Evolutionary conservation across 1,140 invertebrate species (phyloP), one percentile per base, ranked within the genome.

Genomic region (Antheraea mylitta): DNA sequence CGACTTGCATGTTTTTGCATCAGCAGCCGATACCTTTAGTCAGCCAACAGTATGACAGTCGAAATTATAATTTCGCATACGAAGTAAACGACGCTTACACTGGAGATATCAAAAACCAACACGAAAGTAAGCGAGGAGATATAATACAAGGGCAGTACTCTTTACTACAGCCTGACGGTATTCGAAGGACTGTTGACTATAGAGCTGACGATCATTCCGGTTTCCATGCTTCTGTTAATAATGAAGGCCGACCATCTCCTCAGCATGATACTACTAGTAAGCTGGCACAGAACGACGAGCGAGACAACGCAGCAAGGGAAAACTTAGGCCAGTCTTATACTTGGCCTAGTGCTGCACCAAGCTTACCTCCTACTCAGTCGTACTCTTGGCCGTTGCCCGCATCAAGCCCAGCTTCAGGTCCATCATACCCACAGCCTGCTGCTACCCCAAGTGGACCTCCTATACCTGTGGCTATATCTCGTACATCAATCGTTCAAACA

Each of bases 181-280:
- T 94, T 48, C 93, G 93, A 73, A 92, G 95, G 73, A 95, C 93
- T 19, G 95, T 95, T 6, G 94, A 95, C 70, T 95, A 96, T 81
- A 94, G 94, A 22, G 93, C 86, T 8, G 85, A 91, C 67, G 86
- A 88, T 63, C 75, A 81, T 30, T 79, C 80, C n/a, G 86, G 86
- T 10, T 90, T 90, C 64, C 67, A 79, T 64, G 86, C 89, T 18
- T 86, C 81, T 16, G 83, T 91, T 38, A 88, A 85, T 66, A 88
- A 87, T 69, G 76, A 89, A 45, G 75, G 76, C 18, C 75, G 73
- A 67, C 74, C 77, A 42, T 19, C 66, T 6, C 8, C 18, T 16
- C 60, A 61, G 13, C 60, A 61, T 61, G 60, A 9, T 22, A 18
- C 19, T 30, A 36, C 9, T 30, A 18, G 18, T 11, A 6, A 53